These are phyloP conservation scores for Drosophila mercatorum DNA, from an alignment of 2,888 invertebrate genomes.

Conservation along the genomic window DNA sequence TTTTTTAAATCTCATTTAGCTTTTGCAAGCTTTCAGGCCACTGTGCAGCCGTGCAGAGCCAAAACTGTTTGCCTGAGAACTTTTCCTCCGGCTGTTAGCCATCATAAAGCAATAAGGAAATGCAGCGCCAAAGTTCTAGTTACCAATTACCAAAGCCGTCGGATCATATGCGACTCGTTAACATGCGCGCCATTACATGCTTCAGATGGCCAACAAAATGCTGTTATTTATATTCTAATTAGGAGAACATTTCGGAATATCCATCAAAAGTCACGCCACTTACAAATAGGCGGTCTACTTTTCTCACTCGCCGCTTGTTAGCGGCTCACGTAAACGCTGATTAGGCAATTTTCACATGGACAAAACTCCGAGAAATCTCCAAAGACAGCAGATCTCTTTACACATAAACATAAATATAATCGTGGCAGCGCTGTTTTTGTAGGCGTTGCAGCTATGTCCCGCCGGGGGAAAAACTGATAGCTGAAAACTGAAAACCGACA, in stretches of 20 bases:
- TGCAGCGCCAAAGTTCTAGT: conserved; percentile 30
- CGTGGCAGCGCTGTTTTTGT: conserved; percentile 28
- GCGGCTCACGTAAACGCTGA: conserved; percentile 64
- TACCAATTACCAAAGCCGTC: conserved; percentile 19
- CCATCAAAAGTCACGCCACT: conserved; percentile 62
- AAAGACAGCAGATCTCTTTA: not conserved
- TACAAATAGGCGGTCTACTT: conserved; percentile 21
- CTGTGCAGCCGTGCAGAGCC: conserved; percentile 26
- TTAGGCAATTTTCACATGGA: conserved; percentile 63
- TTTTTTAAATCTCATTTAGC: not conserved
- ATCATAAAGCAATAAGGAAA: conserved; percentile 41
- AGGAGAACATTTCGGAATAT: conserved; percentile 42
- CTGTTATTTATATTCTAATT: conserved; percentile 79
- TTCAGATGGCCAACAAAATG: conserved; percentile 50
- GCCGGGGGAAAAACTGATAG: conserved; percentile 2
- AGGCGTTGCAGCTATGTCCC: conserved; percentile 36
- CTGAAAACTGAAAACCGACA: conserved; percentile 41
- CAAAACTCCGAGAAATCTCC: conserved; percentile 11
- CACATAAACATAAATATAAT: conserved; percentile 5
- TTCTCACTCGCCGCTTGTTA: conserved; percentile 54
- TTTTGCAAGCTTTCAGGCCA: conserved; percentile 4
- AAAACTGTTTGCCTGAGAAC: conserved; percentile 42
- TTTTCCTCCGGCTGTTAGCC: conserved; percentile 32
- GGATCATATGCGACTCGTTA: conserved; percentile 18
- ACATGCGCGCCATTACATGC: conserved; percentile 28